Base-by-base conservation (phyloP, 2,888 invertebrate species). In the Melitaea athalia region DNA sequence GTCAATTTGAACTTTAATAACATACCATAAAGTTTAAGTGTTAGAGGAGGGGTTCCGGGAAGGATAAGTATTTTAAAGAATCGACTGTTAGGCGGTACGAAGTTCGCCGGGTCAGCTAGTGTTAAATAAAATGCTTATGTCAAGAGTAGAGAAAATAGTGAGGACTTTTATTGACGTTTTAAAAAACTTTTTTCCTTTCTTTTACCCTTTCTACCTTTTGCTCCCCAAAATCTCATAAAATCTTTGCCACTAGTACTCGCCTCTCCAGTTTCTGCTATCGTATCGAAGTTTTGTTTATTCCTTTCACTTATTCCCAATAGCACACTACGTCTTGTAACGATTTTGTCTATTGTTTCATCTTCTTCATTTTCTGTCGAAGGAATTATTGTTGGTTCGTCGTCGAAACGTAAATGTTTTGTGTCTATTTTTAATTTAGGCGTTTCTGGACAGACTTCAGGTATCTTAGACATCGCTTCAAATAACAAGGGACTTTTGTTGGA, bases 391-490 rank as follows among this genome's bases (percentile, higher is more conserved):
- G 81, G 70, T n/a, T 74, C 76, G 67, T 87, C 85, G 24, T 86
- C 81, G 76, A 91, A 91, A 70, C 88, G 81, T 47, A 90, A 78
- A 52, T 79, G 83, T 68, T 85, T 88, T 59, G 67, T 50, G 24
- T 15, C 53, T 14, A 47, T 67, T 31, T 55, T 60, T 31, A 60
- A 72, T 7, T 67, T 60, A 12, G 64, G 14, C 17, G 50, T 62
- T 60, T 70, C 75, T 5, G 66, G 55, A 64, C 74, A 61, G 31
- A 74, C 60, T 17, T 77, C 77, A 38, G 55, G 55, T 31, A 57
- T 50, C 11, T 67, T 59, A 42, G 57, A 52, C 42, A 68, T 53
- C 43, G 63, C 53, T 7, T 17, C 43, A 7, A 61, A 7, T 17
- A 12, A 17, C 15, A 38, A 31, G 11, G 15, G 57, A 24, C 33